phyloP scores from a whole-genome alignment of 2,888 invertebrate genomes.

The Watsonalla cultraria region DNA sequence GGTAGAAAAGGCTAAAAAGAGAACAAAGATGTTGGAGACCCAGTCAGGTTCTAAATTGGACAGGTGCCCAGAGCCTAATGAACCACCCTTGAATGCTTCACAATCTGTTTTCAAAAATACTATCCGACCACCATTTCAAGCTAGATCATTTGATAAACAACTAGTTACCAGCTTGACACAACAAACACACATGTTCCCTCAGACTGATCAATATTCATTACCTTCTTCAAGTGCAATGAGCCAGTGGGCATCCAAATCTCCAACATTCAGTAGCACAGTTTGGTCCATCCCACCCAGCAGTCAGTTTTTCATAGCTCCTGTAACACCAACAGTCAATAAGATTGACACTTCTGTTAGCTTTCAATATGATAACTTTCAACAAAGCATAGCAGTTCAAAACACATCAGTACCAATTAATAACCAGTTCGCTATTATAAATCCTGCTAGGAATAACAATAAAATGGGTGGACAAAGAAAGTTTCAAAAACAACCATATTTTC shows the following conservation, averaged over 20 bases:
- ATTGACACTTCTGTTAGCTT: conserved; percentile 12
- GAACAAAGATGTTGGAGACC: conserved; percentile 20
- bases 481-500: neutral
- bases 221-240: conserved; percentile 8
- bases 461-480: neutral
- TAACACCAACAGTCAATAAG: conserved; percentile 11
- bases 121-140: conserved; percentile 2
- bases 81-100: conserved; percentile 30
- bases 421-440: conserved; percentile 6
- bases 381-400: conserved; percentile 7
- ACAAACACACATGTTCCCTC: conserved; percentile 7
- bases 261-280: conserved; percentile 19
- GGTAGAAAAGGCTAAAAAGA: conserved; percentile 44
- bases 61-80: conserved; percentile 45
- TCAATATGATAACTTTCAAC: conserved; percentile 7
- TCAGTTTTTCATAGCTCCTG: conserved; percentile 15
- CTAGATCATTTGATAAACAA: conserved; percentile 24
- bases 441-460: neutral
- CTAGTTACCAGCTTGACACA: conserved; percentile 31
- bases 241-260: neutral
- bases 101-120: neutral
- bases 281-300: conserved; percentile 25
- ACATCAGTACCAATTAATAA: conserved; percentile 13
- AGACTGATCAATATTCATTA: conserved; percentile 7
- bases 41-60: conserved; percentile 17